Percentiles rank a stretch among this genome's conserved stretches.
phyloP scores from a whole-genome alignment of 1,140 invertebrate species.

The Drosophila burlai region DNA sequence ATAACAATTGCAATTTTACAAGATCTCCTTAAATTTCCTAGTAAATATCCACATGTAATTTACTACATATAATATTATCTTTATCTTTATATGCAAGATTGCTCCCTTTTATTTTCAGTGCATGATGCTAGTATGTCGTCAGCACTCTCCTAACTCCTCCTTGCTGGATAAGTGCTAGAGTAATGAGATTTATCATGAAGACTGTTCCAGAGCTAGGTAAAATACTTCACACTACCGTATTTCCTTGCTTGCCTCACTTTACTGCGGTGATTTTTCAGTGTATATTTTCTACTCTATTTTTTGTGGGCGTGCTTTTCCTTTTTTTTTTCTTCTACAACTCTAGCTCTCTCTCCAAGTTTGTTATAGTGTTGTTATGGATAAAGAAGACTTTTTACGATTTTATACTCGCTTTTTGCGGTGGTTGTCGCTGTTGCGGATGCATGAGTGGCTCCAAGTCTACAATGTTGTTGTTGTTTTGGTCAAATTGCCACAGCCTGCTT shows the following conservation, averaged over 20 bases:
- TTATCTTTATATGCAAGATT: too few relatives aligned
- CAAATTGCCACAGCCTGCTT: slow-evolving; percentile 30
- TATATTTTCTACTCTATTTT: slow-evolving; percentile 16
- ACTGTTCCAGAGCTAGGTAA: slow-evolving; percentile 6
- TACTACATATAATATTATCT: neutral
- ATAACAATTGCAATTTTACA: too few relatives aligned
- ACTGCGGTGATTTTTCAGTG: slow-evolving; percentile 16
- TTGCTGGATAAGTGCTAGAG: slow-evolving; percentile 7
- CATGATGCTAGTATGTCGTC: neutral
- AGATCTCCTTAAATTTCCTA: neutral
- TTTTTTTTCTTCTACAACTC: neutral
- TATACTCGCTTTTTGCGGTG: slow-evolving; percentile 39
- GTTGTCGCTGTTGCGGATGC: slow-evolving; percentile 15
- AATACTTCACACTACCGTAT: slow-evolving; percentile 14
- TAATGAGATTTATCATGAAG: slow-evolving; percentile 25
- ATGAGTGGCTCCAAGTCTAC: slow-evolving; percentile 19
- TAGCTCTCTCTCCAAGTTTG: slow-evolving; percentile 15
- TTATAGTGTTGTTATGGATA: slow-evolving; percentile 31
- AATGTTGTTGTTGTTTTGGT: slow-evolving; percentile 21
- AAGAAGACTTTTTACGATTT: slow-evolving; percentile 28
- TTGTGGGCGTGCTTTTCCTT: slow-evolving; percentile 8
- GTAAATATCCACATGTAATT: neutral
- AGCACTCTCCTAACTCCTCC: neutral
- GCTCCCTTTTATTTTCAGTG: neutral
- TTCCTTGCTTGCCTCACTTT: neutral